Evolutionary conservation across 2,113 vertebrate genomes (phyloP).

Genomic region (Ceuthmochares aereus): DNA sequence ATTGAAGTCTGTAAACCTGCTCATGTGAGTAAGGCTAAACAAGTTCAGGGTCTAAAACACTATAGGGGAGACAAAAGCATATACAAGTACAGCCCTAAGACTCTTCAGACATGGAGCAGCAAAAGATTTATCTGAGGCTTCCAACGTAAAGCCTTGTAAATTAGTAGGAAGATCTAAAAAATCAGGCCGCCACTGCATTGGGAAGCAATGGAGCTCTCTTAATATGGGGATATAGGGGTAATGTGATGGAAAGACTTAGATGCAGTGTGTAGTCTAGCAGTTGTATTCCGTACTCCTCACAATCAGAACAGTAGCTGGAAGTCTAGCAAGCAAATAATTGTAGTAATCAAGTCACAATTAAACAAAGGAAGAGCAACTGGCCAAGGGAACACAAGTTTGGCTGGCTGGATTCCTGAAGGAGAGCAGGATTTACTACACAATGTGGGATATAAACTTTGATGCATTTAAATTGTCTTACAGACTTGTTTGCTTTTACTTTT

Average conservation of each 20-base stretch:
- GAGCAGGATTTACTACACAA: conserved; percentile 24
- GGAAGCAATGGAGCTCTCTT: conserved; percentile 75
- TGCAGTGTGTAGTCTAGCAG: conserved; percentile 60
- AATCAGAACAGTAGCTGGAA: conserved; percentile 75
- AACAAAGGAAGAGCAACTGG: conserved; percentile 76
- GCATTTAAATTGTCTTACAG: background rate
- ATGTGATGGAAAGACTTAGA: conserved; percentile 68
- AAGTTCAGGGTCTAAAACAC: conserved; percentile 73
- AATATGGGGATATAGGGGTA: conserved; percentile 66
- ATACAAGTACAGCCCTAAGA: conserved; percentile 72
- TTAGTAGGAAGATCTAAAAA: conserved; percentile 73
- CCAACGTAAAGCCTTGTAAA: conserved; percentile 70
- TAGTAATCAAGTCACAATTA: conserved; percentile 76
- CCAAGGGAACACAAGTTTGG: conserved; percentile 62
- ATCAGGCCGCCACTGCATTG: conserved; percentile 60
- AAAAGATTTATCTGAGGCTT: conserved; percentile 73
- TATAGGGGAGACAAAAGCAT: conserved; percentile 69
- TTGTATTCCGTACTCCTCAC: conserved; percentile 63
- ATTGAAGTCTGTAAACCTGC: conserved; percentile 72
- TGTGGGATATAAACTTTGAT: conserved; percentile 1
- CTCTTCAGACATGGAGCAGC: conserved; percentile 70
- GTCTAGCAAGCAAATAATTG: conserved; percentile 76
- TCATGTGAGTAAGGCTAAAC: conserved; percentile 71
- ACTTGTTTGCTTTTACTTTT: background rate
- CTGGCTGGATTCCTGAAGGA: conserved; percentile 57